Evolutionary conservation across 2,113 vertebrate species (phyloP), one percentile per base, ranked within the genome.

Genomic region (Pelobates fuscus): DNA sequence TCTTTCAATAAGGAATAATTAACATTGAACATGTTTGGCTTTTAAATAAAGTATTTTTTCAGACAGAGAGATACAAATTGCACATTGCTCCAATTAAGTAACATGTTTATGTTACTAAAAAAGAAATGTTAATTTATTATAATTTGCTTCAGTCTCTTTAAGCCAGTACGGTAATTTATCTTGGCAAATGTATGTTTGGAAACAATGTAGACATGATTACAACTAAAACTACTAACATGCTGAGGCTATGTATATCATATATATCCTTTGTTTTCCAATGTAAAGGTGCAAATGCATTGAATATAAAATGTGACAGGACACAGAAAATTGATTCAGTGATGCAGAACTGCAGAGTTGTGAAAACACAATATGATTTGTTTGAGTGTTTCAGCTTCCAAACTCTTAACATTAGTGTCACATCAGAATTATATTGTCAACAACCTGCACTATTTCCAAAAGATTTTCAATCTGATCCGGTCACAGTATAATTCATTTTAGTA

Each of bases 341-440:
- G 66, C 6, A 73, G 49, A 23, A 2, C 1, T 62, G 27, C 21
- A 25, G 18, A 54, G 54, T 37, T 83, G 25, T 62, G 74, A 59
- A 67, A 80, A 71, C 83, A 64, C 78, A 78, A 66, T 44, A 0
- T 72, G 78, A 83, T 85, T 87, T 72, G 65, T 7, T 20, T 62
- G 65, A 78, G 72, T 82, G 81, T 83, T 80, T 83, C 70, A 71
- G 25, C 18, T 79, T 80, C 73, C 74, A 23, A 77, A 77, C 71
- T 79, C 67, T 78, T 24, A 49, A 26, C 14, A 49, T 84, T 69
- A 78, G 17, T 83, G 68, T 82, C 41, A 83, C 62, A 80, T 78
- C 66, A 74, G 84, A 86, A 82, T 86, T 77, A 79, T 72, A 14
- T 78, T 74, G 78, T 82, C 80, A 78, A 60, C 62, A 78, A 77